phyloP scores from a whole-genome alignment of 2,888 invertebrate species.

The Andrena flavipes region DNA sequence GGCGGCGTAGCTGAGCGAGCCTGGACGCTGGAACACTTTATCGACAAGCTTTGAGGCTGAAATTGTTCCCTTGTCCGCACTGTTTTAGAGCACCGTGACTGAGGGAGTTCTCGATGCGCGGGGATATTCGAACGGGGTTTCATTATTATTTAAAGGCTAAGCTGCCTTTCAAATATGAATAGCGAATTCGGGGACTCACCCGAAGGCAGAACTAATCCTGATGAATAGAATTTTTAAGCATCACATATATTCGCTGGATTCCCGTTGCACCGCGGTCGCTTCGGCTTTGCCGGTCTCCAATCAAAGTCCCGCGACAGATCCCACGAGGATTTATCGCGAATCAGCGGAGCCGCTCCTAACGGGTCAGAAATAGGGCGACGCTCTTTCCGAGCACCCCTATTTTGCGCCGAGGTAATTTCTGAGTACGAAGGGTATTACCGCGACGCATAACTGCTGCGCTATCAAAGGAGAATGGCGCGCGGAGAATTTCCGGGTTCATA shows the following conservation, averaged over 20 bases:
- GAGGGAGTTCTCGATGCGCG: no score
- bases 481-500: conserved; percentile 70
- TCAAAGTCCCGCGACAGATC: conserved; percentile 33
- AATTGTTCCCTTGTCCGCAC: neutral
- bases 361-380: conserved; percentile 20
- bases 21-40: neutral
- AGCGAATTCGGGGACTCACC: no score
- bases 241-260: neutral
- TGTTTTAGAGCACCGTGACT: no score
- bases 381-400: conserved; percentile 6
- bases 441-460: conserved; percentile 68
- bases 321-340: conserved; percentile 22
- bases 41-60: neutral
- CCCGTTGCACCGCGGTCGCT: conserved; percentile 20
- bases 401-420: conserved; percentile 49
- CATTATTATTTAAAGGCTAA: neutral
- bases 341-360: no score
- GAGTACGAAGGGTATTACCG: conserved; percentile 51
- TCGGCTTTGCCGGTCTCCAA: conserved; percentile 11
- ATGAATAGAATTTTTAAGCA: conserved; percentile 13
- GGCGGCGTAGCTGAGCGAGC: neutral
- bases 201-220: neutral
- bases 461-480: conserved; percentile 72
- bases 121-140: neutral
- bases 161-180: no score